A percentile compares a stretch with the other conserved stretches of the same genome.
These are phyloP conservation scores for Piaya cayana DNA, from an alignment of 2,113 vertebrate genomes.

Conservation along the genomic window DNA sequence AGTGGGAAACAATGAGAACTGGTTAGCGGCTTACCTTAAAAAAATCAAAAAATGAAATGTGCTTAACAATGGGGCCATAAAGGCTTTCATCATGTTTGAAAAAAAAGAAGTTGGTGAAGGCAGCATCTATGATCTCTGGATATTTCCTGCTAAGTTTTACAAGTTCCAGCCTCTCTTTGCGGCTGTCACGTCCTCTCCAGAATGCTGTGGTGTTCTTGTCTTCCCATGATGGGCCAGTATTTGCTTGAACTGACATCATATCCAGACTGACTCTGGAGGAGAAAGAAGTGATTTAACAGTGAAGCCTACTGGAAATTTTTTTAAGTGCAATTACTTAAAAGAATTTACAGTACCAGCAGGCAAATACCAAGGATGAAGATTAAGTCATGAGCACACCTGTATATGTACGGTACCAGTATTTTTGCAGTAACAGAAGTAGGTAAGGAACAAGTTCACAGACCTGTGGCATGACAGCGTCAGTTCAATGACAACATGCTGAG, in stretches of 20 bases:
- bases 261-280: conserved; percentile 91
- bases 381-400: not conserved
- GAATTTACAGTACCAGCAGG: not conserved
- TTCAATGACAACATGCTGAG: not conserved
- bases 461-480: not conserved
- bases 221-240: conserved; percentile 89
- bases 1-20: not conserved
- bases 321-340: not conserved
- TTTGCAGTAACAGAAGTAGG: not conserved
- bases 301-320: not conserved
- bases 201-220: conserved; percentile 89
- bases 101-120: conserved; percentile 99
- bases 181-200: conserved; percentile 96
- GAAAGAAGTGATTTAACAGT: conserved; percentile 6
- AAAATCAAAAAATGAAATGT: conserved; percentile 98
- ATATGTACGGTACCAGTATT: not conserved
- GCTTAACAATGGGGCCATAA: conserved; percentile 95
- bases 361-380: not conserved
- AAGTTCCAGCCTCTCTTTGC: conserved; percentile 92
- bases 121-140: conserved; percentile 89
- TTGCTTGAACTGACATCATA: conserved; percentile 97
- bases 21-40: conserved; percentile 86
- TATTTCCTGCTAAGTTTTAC: conserved; percentile 90
- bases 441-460: not conserved
- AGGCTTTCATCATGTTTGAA: conserved; percentile 94